A percentile compares a stretch with the other conserved stretches of the same genome.
These are phyloP conservation scores for Polyergus mexicanus DNA, from an alignment of 1,140 invertebrate species.

Conservation along the genomic window DNA sequence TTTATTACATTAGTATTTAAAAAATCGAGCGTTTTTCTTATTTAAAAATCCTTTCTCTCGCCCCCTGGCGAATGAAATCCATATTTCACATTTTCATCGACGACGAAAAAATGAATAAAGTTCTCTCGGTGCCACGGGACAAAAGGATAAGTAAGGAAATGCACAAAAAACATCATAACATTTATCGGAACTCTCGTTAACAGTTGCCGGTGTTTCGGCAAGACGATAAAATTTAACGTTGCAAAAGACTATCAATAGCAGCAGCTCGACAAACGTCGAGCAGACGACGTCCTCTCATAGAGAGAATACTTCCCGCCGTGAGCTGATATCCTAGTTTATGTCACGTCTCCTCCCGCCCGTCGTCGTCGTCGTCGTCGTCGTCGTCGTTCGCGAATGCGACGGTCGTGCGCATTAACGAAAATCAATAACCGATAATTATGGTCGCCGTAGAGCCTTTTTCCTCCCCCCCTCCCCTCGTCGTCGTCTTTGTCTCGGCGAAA, in stretches of 20 bases:
- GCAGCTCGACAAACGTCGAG: neutral
- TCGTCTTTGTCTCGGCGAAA: slow-evolving; percentile 43
- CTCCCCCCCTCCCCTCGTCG: neutral
- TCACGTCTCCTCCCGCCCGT: slow-evolving; percentile 14
- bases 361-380: neutral
- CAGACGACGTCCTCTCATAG: slow-evolving; percentile 11
- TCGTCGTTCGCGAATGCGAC: slow-evolving; percentile 38
- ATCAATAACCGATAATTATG: slow-evolving; percentile 65
- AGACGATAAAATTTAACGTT: slow-evolving; percentile 41
- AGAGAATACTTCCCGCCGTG: slow-evolving; percentile 32
- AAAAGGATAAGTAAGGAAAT: neutral
- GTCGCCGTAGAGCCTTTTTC: slow-evolving; percentile 25
- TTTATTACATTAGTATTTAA: neutral
- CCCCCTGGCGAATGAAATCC: too few relatives aligned
- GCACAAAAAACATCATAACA: neutral
- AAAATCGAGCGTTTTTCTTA: neutral
- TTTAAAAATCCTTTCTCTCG: neutral
- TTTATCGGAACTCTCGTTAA: slow-evolving; percentile 8
- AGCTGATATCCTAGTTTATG: slow-evolving; percentile 56
- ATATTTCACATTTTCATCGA: neutral
- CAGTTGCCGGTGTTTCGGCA: neutral
- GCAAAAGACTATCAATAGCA: slow-evolving; percentile 13
- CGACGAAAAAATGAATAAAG: slow-evolving; percentile 35
- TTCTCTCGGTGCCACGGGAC: neutral
- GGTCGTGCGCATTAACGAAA: slow-evolving; percentile 63